Conservation (phyloP, 2,888 invertebrate species). For the Tenthredo livida region DNA sequence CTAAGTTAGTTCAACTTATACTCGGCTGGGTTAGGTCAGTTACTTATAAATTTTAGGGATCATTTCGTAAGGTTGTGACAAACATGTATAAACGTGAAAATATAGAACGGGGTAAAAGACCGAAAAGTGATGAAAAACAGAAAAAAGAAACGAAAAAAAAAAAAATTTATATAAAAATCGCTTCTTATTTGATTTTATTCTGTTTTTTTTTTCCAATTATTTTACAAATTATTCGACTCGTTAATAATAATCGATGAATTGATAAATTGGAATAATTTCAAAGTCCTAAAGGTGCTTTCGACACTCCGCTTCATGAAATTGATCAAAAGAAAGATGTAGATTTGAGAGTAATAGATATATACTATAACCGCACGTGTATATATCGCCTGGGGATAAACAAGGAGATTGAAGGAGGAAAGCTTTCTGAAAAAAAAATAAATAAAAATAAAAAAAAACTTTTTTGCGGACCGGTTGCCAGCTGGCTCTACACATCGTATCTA, state of each 20-base stretch:
- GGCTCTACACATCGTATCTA: conserved; percentile 23
- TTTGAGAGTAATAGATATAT: background rate
- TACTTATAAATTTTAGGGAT: background rate
- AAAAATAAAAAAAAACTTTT: background rate
- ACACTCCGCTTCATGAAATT: background rate
- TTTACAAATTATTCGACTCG: background rate
- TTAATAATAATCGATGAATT: background rate
- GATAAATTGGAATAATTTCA: conserved; percentile 3
- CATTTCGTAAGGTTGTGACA: background rate
- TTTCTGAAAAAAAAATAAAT: background rate
- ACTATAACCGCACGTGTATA: background rate
- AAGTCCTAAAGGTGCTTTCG: no score
- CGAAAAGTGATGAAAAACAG: background rate
- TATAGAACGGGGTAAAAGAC: background rate
- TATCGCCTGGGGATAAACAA: background rate
- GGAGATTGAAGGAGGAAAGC: conserved; percentile 1
- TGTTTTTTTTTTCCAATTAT: background rate
- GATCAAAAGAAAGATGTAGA: background rate
- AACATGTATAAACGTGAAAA: background rate
- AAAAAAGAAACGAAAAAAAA: no score
- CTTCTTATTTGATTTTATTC: no score
- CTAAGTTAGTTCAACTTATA: conserved; percentile 7
- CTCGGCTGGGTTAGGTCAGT: background rate
- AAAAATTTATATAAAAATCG: no score
- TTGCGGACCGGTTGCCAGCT: conserved; percentile 24